Conservation (phyloP, 2,888 invertebrate species). For the Pollenia labialis region DNA sequence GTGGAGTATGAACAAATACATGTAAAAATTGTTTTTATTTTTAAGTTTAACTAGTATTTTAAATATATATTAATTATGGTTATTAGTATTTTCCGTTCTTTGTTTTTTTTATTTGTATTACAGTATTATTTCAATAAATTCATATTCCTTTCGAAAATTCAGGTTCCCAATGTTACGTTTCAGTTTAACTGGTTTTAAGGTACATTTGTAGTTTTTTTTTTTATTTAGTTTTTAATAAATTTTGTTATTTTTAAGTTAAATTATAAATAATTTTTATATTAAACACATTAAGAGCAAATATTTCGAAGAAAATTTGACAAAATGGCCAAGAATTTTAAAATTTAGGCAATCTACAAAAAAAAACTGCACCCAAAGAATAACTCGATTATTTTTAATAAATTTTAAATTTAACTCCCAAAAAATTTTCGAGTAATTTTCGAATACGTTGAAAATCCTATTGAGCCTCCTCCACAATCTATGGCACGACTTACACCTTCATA, state of each 20-base stretch:
- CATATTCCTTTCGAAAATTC: constrained; percentile 67
- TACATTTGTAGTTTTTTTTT: constrained; percentile 68
- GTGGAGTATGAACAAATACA: constrained; percentile 51
- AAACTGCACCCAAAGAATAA: too few relatives aligned
- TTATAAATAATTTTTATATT: neutral
- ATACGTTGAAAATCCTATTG: too few relatives aligned
- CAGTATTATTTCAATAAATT: constrained; percentile 57
- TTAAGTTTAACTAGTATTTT: constrained; percentile 25
- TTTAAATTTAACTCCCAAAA: too few relatives aligned
- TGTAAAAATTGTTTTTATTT: constrained; percentile 47
- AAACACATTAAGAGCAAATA: too few relatives aligned
- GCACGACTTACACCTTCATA: too few relatives aligned
- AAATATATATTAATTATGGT: constrained; percentile 28
- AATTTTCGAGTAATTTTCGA: too few relatives aligned
- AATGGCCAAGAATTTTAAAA: too few relatives aligned
- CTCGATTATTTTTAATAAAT: too few relatives aligned
- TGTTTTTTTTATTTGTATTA: constrained; percentile 36
- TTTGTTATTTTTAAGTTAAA: neutral
- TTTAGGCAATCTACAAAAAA: too few relatives aligned
- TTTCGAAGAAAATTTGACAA: too few relatives aligned
- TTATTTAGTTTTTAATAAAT: neutral
- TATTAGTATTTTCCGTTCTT: constrained; percentile 33
- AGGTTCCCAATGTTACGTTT: constrained; percentile 71
- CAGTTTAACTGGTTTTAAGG: constrained; percentile 72
- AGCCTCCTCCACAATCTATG: too few relatives aligned